These are phyloP conservation scores for Alcedo quadribrachys DNA, from an alignment of 2,797 vertebrate genomes.

Conservation along the genomic window DNA sequence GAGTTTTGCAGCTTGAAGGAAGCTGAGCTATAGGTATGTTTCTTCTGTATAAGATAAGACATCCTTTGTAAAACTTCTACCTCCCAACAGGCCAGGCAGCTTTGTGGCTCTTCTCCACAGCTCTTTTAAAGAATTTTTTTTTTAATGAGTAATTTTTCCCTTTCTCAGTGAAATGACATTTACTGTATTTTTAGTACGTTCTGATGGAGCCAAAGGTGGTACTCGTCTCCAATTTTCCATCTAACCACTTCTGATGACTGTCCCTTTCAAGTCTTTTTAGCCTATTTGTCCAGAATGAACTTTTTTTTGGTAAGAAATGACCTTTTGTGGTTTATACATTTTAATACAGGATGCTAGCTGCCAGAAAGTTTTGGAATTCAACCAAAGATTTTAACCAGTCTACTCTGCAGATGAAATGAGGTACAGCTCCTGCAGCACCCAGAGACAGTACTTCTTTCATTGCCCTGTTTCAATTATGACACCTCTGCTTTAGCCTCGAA, in stretches of 20 bases:
- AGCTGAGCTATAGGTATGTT: neutral
- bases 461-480: slow-evolving; percentile 73
- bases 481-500: slow-evolving; percentile 77
- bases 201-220: slow-evolving; percentile 65
- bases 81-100: slow-evolving; percentile 1
- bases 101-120: slow-evolving; percentile 8
- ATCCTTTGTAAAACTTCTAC: neutral
- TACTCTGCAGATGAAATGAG: slow-evolving; percentile 73
- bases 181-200: slow-evolving; percentile 76
- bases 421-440: slow-evolving; percentile 75
- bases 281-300: slow-evolving; percentile 77
- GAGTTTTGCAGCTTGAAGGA: neutral
- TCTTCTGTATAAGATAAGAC: neutral
- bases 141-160: slow-evolving; percentile 53
- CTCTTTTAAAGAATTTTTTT: slow-evolving; percentile 59
- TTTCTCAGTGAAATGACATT: slow-evolving; percentile 71
- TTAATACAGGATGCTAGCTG: slow-evolving; percentile 80
- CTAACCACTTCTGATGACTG: slow-evolving; percentile 77
- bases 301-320: slow-evolving; percentile 80
- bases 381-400: slow-evolving; percentile 76
- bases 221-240: slow-evolving; percentile 78
- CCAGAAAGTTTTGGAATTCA: slow-evolving; percentile 78
- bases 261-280: slow-evolving; percentile 74
- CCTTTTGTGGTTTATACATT: slow-evolving; percentile 83
- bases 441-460: slow-evolving; percentile 82